phyloP scores from a whole-genome alignment of 2,888 invertebrate genomes.

The Troides helena region DNA sequence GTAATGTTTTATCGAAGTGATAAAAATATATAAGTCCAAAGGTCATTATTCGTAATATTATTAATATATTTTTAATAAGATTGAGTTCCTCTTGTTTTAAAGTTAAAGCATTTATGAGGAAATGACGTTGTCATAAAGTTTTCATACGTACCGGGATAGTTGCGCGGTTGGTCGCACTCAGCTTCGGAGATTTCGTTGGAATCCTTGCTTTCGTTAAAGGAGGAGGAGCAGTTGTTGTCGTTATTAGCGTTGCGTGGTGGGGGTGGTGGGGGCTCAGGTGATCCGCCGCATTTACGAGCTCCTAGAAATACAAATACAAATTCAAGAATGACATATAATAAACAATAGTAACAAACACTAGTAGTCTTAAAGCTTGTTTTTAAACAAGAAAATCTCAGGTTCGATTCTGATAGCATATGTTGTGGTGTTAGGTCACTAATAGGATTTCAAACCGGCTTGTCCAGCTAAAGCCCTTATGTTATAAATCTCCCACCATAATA shows the following conservation, averaged over 20 bases:
- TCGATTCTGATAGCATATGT: too few species aligned
- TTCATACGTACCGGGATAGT: slow-evolving; percentile 87
- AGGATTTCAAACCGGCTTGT: too few species aligned
- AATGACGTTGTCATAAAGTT: neutral
- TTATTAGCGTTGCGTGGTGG: slow-evolving; percentile 91
- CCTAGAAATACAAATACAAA: slow-evolving; percentile 40
- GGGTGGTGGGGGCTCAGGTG: slow-evolving; percentile 84
- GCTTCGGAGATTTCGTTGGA: slow-evolving; percentile 97
- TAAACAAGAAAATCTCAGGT: too few species aligned
- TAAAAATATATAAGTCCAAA: neutral
- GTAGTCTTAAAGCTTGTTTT: too few species aligned
- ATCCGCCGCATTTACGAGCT: slow-evolving; percentile 69
- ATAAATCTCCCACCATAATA: too few species aligned
- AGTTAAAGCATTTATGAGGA: neutral
- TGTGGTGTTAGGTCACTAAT: too few species aligned
- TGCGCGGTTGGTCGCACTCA: slow-evolving; percentile 93
- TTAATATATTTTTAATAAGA: neutral
- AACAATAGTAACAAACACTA: too few species aligned
- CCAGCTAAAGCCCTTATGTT: too few species aligned
- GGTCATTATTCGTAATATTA: neutral
- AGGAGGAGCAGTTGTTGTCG: slow-evolving; percentile 88
- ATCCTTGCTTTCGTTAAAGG: slow-evolving; percentile 95
- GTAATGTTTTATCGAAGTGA: neutral
- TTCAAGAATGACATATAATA: too few species aligned
- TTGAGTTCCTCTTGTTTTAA: neutral